phyloP scores from a whole-genome alignment of 1,140 invertebrate genomes.

The Drosophila mayri region DNA sequence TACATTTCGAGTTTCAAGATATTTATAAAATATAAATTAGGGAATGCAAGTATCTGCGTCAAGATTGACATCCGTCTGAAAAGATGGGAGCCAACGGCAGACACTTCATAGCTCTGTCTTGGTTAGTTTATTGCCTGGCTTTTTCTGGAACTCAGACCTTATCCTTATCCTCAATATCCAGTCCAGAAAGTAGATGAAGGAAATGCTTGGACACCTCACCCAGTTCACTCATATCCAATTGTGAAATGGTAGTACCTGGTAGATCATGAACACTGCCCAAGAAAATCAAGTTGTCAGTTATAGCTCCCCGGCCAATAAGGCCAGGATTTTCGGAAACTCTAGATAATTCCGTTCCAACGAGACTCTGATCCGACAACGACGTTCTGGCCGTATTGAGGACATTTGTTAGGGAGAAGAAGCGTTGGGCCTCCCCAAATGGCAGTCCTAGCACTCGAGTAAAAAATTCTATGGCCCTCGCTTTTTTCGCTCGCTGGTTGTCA shows the following conservation, averaged over 20 bases:
- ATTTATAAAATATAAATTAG: background rate
- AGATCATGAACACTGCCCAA: background rate
- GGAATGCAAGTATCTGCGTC: background rate
- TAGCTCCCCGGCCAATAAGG: conserved; percentile 12
- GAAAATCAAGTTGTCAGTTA: conserved; percentile 4
- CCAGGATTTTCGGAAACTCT: too few relatives aligned
- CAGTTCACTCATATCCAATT: background rate
- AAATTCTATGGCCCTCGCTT: conserved; percentile 14
- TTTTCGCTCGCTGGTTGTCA: background rate
- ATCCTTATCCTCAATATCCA: background rate
- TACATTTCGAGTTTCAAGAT: background rate
- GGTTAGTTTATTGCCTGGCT: background rate
- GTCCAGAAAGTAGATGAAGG: conserved; percentile 19
- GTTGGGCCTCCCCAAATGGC: conserved; percentile 1
- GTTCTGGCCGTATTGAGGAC: conserved; percentile 19
- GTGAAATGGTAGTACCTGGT: background rate
- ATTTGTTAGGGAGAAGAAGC: conserved; percentile 24
- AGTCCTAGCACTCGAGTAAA: conserved; percentile 44
- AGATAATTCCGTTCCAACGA: background rate
- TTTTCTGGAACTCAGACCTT: background rate
- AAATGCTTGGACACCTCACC: conserved; percentile 16
- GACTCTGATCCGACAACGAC: background rate
- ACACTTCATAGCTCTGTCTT: too few relatives aligned
- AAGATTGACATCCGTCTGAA: background rate
- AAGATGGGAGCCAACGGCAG: background rate